Percentiles rank a stretch among this genome's conserved stretches.
phyloP scores from a whole-genome alignment of 2,797 vertebrate species.

The Cirrhinus mrigala region DNA sequence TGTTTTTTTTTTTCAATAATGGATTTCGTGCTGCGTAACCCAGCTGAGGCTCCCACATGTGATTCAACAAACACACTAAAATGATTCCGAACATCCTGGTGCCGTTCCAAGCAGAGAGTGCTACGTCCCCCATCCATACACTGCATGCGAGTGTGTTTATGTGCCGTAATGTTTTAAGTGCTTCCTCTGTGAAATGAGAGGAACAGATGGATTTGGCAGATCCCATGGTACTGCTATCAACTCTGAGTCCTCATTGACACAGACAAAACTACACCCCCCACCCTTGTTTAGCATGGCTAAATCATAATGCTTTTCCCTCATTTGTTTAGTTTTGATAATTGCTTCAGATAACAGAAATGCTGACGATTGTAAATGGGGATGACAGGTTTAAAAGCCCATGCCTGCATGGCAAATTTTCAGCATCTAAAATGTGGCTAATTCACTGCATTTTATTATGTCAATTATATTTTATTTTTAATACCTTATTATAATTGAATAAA shows the following conservation, averaged over 20 bases:
- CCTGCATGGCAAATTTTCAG: background rate
- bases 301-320: conserved; percentile 25
- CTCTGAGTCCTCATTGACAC: conserved; percentile 38
- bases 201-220: conserved; percentile 51
- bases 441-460: background rate
- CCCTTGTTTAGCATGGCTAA: conserved; percentile 17
- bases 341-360: conserved; percentile 35
- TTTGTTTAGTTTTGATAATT: conserved; percentile 43
- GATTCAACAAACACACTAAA: conserved; percentile 26
- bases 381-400: conserved; percentile 7
- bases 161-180: conserved; percentile 56
- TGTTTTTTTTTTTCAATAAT: background rate
- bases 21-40: conserved; percentile 5
- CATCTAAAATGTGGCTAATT: background rate
- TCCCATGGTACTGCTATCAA: conserved; percentile 27
- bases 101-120: background rate
- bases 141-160: conserved; percentile 36
- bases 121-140: conserved; percentile 1
- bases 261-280: conserved; percentile 28
- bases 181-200: conserved; percentile 51
- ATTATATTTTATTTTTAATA: background rate
- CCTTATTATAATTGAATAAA: background rate
- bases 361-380: background rate
- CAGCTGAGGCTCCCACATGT: conserved; percentile 1
- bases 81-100: background rate